Base-by-base conservation (phyloP, 1,140 invertebrate species). In the Thereuonema tuberculata region DNA sequence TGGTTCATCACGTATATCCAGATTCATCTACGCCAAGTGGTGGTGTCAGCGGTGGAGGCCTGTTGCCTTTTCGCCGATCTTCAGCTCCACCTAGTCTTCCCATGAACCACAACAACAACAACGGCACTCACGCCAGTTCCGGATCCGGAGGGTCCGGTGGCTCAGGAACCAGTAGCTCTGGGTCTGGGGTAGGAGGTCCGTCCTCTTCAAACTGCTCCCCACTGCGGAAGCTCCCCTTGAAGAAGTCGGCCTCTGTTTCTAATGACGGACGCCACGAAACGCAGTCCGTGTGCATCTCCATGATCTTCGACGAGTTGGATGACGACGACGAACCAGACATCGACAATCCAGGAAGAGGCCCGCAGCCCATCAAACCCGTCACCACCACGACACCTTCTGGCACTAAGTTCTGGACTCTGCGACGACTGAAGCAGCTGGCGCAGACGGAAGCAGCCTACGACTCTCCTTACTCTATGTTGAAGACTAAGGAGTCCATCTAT, bases 1-100 rank as follows among this genome's bases (percentile, higher is more conserved):
- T 69, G 20, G 62, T 61, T 0, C 61, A 62, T 49, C 54, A 60
- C 49, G 62, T 60, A 21, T 60, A 54, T 47, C 59, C 59, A 20
- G 26, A 53, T 2, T 3, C 2, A 23, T 3, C 25, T 3, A 53
- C 49, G 14, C 29, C 49, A 2, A 50, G 27, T 23, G 20, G 14
- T 3, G n/a, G n/a, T n/a, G n/a, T n/a, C n/a, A n/a, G n/a, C n/a
- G n/a, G n/a, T n/a, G n/a, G n/a, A n/a, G n/a, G n/a, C n/a, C n/a
- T n/a, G n/a, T n/a, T n/a, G n/a, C n/a, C n/a, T n/a, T n/a, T n/a
- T n/a, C 3, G 21, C 9, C 5, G 17, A 20, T 2, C 5, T 3
- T 2, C 12, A 2, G 9, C 20, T 12, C 3, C 47, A 3, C 20
- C 24, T 50, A 20, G 26, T 9, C 9, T 50, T 50, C 9, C 9